Evolutionary conservation across 2,888 invertebrate species (phyloP), one percentile per base, ranked within the genome.

Genomic region (Tipula unca): DNA sequence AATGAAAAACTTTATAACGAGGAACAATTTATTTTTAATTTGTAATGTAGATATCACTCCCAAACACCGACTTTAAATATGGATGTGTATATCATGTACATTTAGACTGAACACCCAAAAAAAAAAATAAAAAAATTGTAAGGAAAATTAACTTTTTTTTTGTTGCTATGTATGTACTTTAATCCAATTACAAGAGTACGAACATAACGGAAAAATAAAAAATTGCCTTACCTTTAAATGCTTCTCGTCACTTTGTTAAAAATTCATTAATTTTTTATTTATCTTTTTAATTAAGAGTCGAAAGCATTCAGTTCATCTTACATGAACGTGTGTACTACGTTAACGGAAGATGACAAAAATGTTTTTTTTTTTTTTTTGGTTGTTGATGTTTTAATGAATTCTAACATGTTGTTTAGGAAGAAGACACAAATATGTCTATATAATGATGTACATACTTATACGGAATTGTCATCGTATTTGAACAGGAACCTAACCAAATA

Each of bases 231-330:
- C 69, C 69, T 69, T 69, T 69, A 69, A 69, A 69, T 69, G 69
- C 69, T 25, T 20, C 69, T 69, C 69, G 25, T 69, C 69, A 69
- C 69, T 69, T 69, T 69, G 69, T 69, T 69, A 69, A 69, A 69
- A 69, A 69, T 69, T 69, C 69, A 69, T 69, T 69, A 69, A 69
- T 25, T 69, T 69, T 69, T 69, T 69, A 69, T 69, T 69, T 69
- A 69, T 25, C 69, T 69, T 69, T 69, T 69, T 69, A 69, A 69
- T 69, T 69, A 69, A 69, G 69, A 69, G 69, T 69, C 69, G 69
- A 69, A 69, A 69, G 69, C n/a, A 69, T 69, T 20, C 48, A 1
- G 69, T 69, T 48, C 48, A 69, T 69, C 69, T 69, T 69, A 25
- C 10, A 42, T 42, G 3, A n/a, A 13, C 39, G 39, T 10, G 13